Conservation (phyloP, 2,113 vertebrate genomes). For the Pipra filicauda region DNA sequence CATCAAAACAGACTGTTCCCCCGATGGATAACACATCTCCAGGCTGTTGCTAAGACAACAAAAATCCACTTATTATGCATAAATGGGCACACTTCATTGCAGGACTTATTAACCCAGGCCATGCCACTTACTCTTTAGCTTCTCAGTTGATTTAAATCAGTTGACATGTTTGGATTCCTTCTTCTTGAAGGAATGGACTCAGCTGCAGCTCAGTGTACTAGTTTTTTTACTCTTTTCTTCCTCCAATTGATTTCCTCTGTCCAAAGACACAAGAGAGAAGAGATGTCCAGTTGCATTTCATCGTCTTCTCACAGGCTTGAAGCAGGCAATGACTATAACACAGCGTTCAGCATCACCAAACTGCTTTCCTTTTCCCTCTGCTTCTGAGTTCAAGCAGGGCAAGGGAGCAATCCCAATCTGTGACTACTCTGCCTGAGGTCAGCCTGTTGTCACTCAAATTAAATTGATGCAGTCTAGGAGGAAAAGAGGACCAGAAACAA, state of each 20-base stretch:
- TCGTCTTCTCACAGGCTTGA: neutral
- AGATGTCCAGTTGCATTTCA: neutral
- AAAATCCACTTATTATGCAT: neutral
- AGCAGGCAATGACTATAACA: neutral
- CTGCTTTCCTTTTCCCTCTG: neutral
- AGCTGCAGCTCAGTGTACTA: neutral
- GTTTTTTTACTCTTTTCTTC: neutral
- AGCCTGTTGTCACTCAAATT: neutral
- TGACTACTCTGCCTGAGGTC: neutral
- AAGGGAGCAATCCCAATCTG: neutral
- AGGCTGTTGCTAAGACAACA: slow-evolving; percentile 45
- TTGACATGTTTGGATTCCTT: neutral
- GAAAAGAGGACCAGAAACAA: neutral
- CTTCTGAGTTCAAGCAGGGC: neutral
- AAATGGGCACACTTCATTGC: neutral
- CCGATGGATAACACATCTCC: neutral
- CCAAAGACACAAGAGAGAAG: neutral
- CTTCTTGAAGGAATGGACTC: neutral
- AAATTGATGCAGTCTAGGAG: neutral
- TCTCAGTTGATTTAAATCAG: neutral
- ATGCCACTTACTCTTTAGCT: neutral
- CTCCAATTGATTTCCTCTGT: neutral
- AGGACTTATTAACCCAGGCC: neutral
- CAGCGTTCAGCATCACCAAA: neutral
- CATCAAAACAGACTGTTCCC: neutral